These are phyloP conservation scores for Nyctibius bracteatus DNA, from an alignment of 2,113 vertebrate species.

Conservation along the genomic window DNA sequence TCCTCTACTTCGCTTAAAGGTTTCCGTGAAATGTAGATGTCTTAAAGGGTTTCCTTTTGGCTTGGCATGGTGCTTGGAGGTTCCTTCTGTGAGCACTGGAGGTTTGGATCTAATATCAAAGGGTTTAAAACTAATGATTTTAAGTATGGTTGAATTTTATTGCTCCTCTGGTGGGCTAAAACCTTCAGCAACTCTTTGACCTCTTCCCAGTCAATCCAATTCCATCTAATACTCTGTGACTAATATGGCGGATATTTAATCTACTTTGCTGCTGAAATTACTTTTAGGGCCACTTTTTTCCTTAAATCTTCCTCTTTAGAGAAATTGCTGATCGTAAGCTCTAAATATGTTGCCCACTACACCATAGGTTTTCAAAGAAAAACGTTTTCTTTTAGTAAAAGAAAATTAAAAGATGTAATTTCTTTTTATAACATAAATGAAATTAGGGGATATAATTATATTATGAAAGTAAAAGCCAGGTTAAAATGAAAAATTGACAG, in stretches of 20 bases:
- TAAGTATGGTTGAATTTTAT: constrained; percentile 80
- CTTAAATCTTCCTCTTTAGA: constrained; percentile 70
- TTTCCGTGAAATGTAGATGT: constrained; percentile 52
- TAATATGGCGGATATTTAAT: constrained; percentile 82
- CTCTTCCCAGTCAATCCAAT: constrained; percentile 76
- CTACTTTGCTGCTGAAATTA: constrained; percentile 79
- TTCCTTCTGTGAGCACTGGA: constrained; percentile 50
- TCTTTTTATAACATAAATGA: constrained; percentile 47
- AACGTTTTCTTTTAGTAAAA: constrained; percentile 52
- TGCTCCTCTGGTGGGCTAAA: constrained; percentile 76
- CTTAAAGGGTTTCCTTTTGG: constrained; percentile 64
- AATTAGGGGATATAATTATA: constrained; percentile 29
- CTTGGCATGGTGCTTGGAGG: constrained; percentile 53
- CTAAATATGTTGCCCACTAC: constrained; percentile 60
- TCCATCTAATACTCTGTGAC: constrained; percentile 81
- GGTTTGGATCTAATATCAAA: constrained; percentile 80
- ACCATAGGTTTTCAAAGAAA: constrained; percentile 23
- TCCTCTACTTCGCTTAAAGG: background rate
- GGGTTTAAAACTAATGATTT: constrained; percentile 81
- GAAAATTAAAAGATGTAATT: constrained; percentile 60
- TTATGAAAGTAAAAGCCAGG: constrained; percentile 55
- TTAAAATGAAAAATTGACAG: constrained; percentile 48
- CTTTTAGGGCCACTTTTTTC: constrained; percentile 71
- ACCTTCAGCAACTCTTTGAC: constrained; percentile 76
- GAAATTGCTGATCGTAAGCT: constrained; percentile 74